Conservation (phyloP, 2,888 invertebrate species). For the Timema cristinae region DNA sequence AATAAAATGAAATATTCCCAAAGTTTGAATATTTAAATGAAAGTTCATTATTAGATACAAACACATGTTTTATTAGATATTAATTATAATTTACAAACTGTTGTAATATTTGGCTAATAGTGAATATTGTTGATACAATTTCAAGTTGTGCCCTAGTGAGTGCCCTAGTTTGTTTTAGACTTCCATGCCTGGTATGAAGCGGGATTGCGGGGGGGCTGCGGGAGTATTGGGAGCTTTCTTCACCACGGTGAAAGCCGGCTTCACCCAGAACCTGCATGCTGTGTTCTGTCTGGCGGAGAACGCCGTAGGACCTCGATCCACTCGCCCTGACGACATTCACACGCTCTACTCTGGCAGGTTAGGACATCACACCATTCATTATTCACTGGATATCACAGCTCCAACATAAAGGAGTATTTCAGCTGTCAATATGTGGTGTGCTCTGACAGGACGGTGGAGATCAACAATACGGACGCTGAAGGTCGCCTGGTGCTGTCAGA, state of each 20-base stretch:
- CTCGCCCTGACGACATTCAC: constrained; percentile 86
- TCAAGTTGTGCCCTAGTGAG: too few relatives aligned
- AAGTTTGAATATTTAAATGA: too few relatives aligned
- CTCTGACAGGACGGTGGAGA: constrained; percentile 70
- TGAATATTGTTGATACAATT: too few relatives aligned
- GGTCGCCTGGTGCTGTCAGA: constrained; percentile 85
- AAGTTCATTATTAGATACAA: too few relatives aligned
- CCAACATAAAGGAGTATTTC: neutral
- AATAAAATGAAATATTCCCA: too few relatives aligned
- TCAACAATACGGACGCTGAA: constrained; percentile 93
- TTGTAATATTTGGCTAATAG: too few relatives aligned
- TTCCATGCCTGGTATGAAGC: constrained; percentile 88
- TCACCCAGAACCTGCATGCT: constrained; percentile 76
- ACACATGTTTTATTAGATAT: too few relatives aligned
- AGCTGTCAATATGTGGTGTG: neutral
- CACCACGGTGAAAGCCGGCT: constrained; percentile 68
- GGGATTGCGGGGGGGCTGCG: constrained; percentile 93
- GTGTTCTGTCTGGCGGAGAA: constrained; percentile 90
- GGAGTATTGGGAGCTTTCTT: constrained; percentile 81
- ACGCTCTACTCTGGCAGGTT: constrained; percentile 78
- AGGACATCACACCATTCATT: too few relatives aligned
- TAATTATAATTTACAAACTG: too few relatives aligned
- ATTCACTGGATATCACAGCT: too few relatives aligned
- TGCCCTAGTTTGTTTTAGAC: too few relatives aligned
- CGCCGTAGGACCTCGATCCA: constrained; percentile 75